These are phyloP conservation scores for Sula dactylatra DNA, from an alignment of 2,113 vertebrate genomes.

Conservation along the genomic window DNA sequence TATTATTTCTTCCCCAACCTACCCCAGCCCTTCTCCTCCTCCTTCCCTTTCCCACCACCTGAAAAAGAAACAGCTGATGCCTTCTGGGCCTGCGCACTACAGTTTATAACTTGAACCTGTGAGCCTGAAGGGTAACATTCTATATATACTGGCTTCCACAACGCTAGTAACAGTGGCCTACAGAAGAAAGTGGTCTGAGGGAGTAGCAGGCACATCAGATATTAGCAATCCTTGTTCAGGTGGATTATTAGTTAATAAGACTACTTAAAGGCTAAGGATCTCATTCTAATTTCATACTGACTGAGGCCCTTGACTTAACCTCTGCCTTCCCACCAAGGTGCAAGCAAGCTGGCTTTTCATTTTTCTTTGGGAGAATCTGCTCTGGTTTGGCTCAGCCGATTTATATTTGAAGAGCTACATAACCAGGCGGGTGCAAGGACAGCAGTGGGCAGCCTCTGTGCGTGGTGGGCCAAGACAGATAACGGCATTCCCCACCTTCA, in stretches of 20 bases:
- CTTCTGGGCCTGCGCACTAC: neutral
- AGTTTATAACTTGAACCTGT: neutral
- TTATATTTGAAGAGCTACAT: neutral
- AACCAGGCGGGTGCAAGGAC: neutral
- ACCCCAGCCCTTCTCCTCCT: neutral
- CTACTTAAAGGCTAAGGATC: neutral
- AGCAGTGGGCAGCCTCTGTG: conserved; percentile 59
- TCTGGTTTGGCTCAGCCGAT: neutral
- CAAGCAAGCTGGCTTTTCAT: neutral
- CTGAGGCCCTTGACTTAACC: neutral
- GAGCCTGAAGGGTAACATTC: neutral
- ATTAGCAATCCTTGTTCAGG: neutral
- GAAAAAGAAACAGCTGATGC: neutral
- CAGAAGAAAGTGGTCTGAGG: neutral
- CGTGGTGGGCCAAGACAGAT: conserved; percentile 76
- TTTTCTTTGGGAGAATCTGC: neutral
- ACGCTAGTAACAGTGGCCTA: neutral
- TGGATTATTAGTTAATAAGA: neutral
- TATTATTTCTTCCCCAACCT: neutral
- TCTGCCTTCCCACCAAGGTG: neutral
- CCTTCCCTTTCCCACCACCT: neutral
- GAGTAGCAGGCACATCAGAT: neutral
- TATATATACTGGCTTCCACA: neutral
- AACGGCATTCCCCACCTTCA: conserved; percentile 83
- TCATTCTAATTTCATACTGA: neutral